Evolutionary conservation across 2,113 vertebrate species (phyloP).

Genomic region (Eidolon helvum): DNA sequence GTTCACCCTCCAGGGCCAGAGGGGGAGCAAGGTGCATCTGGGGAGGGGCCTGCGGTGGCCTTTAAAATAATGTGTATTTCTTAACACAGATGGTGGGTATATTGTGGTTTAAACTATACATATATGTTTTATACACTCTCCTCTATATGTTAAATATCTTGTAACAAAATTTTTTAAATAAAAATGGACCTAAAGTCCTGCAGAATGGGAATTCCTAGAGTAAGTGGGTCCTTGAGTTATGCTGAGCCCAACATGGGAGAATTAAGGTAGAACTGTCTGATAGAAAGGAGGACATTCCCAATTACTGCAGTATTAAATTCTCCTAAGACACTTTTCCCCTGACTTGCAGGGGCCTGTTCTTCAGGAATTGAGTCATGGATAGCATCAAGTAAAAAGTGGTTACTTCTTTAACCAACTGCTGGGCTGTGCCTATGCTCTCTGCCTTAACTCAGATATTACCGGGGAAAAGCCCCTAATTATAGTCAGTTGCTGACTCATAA

Average conservation of each 20-base stretch:
- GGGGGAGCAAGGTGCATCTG: not conserved
- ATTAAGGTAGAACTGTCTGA: not conserved
- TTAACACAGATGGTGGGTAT: not conserved
- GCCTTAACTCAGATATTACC: conserved; percentile 40
- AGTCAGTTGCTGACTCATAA: conserved; percentile 55
- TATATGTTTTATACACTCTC: not conserved
- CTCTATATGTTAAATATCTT: not conserved
- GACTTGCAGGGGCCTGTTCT: conserved; percentile 36
- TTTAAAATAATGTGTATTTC: not conserved
- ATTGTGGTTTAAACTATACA: not conserved
- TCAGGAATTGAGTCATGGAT: conserved; percentile 32
- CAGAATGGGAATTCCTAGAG: not conserved
- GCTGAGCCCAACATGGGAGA: not conserved
- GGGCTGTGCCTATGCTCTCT: not conserved
- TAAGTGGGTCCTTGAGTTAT: not conserved
- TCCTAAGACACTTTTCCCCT: not conserved
- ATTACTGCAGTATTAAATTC: not conserved
- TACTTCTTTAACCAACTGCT: conserved; percentile 2
- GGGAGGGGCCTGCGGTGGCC: not conserved
- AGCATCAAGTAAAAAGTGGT: conserved; percentile 23
- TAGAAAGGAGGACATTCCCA: not conserved
- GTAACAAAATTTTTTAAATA: not conserved
- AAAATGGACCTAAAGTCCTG: not conserved
- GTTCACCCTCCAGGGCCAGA: not conserved
- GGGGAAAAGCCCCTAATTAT: not conserved